Evolutionary conservation across 2,113 vertebrate species (phyloP).

Genomic region (Piaya cayana): DNA sequence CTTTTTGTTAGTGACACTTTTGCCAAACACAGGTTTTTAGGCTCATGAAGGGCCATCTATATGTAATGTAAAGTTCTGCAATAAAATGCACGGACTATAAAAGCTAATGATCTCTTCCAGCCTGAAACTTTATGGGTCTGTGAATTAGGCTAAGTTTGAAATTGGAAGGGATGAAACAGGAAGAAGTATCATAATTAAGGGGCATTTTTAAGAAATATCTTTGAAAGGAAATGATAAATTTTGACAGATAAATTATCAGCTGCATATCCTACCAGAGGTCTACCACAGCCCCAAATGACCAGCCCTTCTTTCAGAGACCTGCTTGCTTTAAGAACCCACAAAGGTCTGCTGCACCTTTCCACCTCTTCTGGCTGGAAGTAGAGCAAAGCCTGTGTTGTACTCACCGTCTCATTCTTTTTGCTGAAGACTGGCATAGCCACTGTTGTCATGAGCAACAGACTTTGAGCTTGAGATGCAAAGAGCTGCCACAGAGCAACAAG

Average conservation of each 20-base stretch:
- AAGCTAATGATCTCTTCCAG: not conserved
- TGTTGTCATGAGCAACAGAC: slow-evolving; percentile 89
- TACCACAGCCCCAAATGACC: not conserved
- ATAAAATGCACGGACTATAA: not conserved
- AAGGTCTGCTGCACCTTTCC: not conserved
- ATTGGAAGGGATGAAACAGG: not conserved
- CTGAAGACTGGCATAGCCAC: slow-evolving; percentile 98
- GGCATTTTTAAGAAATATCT: not conserved
- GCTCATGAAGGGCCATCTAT: not conserved
- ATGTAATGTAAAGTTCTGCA: not conserved
- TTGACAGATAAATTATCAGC: not conserved
- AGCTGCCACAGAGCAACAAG: slow-evolving; percentile 74
- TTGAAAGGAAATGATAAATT: not conserved
- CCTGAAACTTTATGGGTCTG: not conserved
- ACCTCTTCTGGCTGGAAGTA: not conserved
- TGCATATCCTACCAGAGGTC: not conserved
- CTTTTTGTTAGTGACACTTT: not conserved
- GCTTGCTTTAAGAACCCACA: not conserved
- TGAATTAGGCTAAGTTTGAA: not conserved
- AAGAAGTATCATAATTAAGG: not conserved
- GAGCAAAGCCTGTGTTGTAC: not conserved
- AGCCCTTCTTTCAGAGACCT: not conserved
- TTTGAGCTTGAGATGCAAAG: slow-evolving; percentile 87
- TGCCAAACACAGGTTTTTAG: not conserved
- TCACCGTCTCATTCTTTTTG: slow-evolving; percentile 95